phyloP scores from a whole-genome alignment of 2,888 invertebrate genomes.

The Sarcophaga carnaria region DNA sequence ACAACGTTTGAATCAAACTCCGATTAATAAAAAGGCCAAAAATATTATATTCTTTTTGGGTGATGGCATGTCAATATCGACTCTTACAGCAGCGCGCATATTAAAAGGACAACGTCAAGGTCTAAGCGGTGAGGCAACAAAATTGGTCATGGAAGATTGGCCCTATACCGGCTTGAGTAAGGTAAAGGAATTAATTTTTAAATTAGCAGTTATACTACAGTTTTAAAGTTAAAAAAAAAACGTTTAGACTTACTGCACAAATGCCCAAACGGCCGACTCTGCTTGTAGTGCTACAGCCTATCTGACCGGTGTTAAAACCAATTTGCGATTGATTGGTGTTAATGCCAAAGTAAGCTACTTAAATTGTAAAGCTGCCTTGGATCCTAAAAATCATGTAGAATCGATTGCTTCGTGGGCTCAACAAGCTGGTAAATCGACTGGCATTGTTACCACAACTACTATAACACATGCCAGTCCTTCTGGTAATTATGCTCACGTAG shows the following conservation, averaged over 20 bases:
- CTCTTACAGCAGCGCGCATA: conserved; percentile 86
- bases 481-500: conserved; percentile 84
- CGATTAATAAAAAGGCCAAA: conserved; percentile 72
- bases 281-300: conserved; percentile 83
- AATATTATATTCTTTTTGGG: conserved; percentile 78
- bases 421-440: conserved; percentile 84
- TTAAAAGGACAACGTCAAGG: conserved; percentile 85
- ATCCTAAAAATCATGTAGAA: conserved; percentile 84
- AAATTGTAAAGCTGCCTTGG: conserved; percentile 85
- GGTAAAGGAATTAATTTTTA: conserved; percentile 79
- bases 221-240: background rate
- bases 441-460: conserved; percentile 89
- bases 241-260: conserved; percentile 84
- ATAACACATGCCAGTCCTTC: conserved; percentile 92
- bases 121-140: conserved; percentile 84
- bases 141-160: conserved; percentile 85
- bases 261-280: conserved; percentile 88
- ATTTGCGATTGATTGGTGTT: conserved; percentile 86
- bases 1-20: conserved; percentile 66
- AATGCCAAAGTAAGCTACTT: conserved; percentile 86
- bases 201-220: background rate
- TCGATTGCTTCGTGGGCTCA: conserved; percentile 88
- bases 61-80: conserved; percentile 89
- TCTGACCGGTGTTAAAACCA: conserved; percentile 87
- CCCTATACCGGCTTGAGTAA: conserved; percentile 86